phyloP scores from a whole-genome alignment of 2,113 vertebrate species.

The Rhadina sibilatrix region DNA sequence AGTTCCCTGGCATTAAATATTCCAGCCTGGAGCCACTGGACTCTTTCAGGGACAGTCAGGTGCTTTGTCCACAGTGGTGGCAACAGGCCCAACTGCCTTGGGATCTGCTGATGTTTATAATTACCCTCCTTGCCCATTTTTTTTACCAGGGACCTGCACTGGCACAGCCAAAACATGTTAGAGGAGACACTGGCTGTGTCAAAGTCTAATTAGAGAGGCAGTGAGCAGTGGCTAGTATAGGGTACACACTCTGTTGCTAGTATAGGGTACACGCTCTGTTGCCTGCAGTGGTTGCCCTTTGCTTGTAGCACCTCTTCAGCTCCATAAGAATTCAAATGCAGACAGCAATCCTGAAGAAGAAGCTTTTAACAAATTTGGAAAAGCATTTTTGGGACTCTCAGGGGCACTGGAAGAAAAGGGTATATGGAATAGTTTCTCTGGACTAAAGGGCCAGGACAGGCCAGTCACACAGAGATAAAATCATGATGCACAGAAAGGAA shows the following conservation, averaged over 20 bases:
- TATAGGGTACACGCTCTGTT: not conserved
- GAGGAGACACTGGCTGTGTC: not conserved
- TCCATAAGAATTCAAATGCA: not conserved
- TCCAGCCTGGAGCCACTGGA: not conserved
- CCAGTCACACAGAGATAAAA: not conserved
- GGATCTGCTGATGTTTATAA: not conserved
- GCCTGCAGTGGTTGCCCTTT: not conserved
- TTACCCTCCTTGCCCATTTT: not conserved
- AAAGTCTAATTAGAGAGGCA: not conserved
- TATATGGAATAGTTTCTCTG: not conserved
- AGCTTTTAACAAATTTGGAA: not conserved
- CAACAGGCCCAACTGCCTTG: not conserved
- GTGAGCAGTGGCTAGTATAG: not conserved
- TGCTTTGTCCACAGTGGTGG: not conserved
- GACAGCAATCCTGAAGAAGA: not conserved
- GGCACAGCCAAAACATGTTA: not conserved
- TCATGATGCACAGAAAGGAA: not conserved
- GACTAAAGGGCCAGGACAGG: not conserved
- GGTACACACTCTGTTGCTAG: not conserved
- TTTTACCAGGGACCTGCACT: not conserved
- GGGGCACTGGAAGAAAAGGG: not conserved
- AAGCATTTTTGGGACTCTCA: not conserved
- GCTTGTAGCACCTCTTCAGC: not conserved
- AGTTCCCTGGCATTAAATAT: not conserved
- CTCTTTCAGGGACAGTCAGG: not conserved